phyloP scores from a whole-genome alignment of 2,113 vertebrate genomes.

The Periophthalmodon schlosseri region DNA sequence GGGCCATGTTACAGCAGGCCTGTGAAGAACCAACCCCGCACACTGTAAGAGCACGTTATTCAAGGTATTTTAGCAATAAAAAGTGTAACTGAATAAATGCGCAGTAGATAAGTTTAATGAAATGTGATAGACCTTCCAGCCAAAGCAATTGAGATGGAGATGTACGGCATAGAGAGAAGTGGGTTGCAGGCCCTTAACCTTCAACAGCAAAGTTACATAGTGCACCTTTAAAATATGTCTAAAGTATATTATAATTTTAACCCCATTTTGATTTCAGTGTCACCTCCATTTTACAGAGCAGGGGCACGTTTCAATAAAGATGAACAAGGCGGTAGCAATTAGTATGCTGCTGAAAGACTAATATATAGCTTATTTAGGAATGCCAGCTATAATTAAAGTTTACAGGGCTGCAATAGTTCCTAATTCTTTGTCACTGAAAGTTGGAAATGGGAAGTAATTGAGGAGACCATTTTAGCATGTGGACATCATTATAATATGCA shows the following conservation, averaged over 20 bases:
- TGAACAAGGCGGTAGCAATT: conserved; percentile 21
- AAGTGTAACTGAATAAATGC: no score
- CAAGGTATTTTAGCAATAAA: no score
- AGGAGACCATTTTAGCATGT: conserved; percentile 45
- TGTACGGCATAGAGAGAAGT: no score
- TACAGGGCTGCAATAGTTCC: conserved; percentile 46
- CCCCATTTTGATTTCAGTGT: not conserved
- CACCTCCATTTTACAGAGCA: not conserved
- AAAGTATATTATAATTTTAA: not conserved
- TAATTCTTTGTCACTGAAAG: conserved; percentile 48
- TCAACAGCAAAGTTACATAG: no score
- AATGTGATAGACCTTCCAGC: no score
- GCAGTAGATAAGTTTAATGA: no score
- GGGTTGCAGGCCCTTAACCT: no score
- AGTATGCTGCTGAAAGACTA: conserved; percentile 18
- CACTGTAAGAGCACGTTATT: no score
- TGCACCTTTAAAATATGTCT: no score
- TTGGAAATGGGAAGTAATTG: conserved; percentile 64
- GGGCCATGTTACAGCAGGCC: no score
- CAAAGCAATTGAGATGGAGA: no score
- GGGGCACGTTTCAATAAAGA: conserved; percentile 27
- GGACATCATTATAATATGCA: conserved; percentile 70
- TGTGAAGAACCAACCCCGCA: no score
- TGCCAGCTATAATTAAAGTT: conserved; percentile 52
- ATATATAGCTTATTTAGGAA: conserved; percentile 33